Evolutionary conservation across 92 coral and sea anemone genomes (phyloP), one percentile per base, ranked within the genome.

Genomic region (Zoanthus sociatus): DNA sequence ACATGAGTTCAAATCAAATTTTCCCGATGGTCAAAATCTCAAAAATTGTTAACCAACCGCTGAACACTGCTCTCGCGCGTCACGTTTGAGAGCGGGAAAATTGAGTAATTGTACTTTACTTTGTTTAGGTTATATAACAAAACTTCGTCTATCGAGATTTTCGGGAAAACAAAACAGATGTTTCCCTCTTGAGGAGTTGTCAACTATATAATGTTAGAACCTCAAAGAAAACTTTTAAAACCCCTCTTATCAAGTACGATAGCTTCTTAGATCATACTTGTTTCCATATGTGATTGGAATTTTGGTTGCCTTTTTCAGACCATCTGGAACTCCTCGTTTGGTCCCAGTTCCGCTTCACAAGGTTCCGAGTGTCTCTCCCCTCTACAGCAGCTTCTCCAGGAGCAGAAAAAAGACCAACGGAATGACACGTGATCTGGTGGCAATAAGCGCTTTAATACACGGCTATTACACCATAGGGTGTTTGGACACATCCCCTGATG

Each of bases 241-340:
- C 55, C 55, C 55, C 55, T 50, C 55, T 50, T 2, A 50, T 50
- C 55, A 7, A 11, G 1, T 11, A 7, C 1, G 26, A 63, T 15
- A 12, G 11, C 7, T 42, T 78, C 71, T 70, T 9, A 17, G 32
- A 9, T 71, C 61, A 17, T 44, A 5, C 26, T 26, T 26, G 26
- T 26, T 26, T 26, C 26, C 26, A 26, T 26, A 26, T 26, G 26
- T 26, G 26, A 26, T 26, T 26, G 26, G 26, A 42, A 17, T 4
- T 32, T 73, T 88, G 12, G 17, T 17, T 78, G 48, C 67, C 17
- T 20, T 56, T 84, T 84, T 11, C 82, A 96, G 99, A 88, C 98
- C n/a, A 92, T 96, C 90, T 96, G 99, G 99, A 93, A 95, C 42
- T 90, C 98, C 17, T 95, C 93, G 45, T 91, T 96, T 82, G 91